Base-by-base conservation (phyloP, 2,797 vertebrate genomes). In the Cheirogaleus major region DNA sequence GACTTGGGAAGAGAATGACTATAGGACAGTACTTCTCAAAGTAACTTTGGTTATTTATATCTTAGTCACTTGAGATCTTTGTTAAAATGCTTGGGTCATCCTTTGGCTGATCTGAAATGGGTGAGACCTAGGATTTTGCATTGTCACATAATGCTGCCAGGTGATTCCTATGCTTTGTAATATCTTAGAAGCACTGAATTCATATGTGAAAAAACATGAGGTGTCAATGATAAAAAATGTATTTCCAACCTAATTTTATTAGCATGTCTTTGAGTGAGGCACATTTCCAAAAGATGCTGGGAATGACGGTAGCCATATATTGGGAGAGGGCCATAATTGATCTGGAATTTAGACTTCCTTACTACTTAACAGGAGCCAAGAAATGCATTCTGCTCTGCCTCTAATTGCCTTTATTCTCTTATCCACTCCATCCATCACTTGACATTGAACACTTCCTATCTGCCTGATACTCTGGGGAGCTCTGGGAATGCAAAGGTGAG, bases 371-470 rank as follows among this genome's bases (percentile, higher is more conserved):
- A 69, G 59, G 91, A 67, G 45, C 48, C 35, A 59, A 55, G 61
- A 59, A 61, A 86, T 82, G 45, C 57, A 78, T 95, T 63, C 69
- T 38, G 38, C 73, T 59, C 12, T 73, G 41, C 89, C 41, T 97
- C 83, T 95, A 96, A 93, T 93, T 96, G 72, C 70, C 41, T 89
- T 93, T 93, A 65, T 88, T 93, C 38, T 93, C 70, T 95, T 82
- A 90, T 88, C 72, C 82, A 79, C 18, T 70, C 63, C 72, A 69
- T 14, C 61, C 25, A 59, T 85, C 95, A 91, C n/a, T 89, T 78
- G 89, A 65, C 41, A 20, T 0, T 69, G 78, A 83, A 67, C 50
- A 18, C 57, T 79, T 95, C 22, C 55, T 86, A 0, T 69, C 23
- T 52, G 35, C 15, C 25, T 93, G 55, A 17, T 43, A 27, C 38